Evolutionary conservation across 2,888 invertebrate species (phyloP).

Genomic region (Phortica magna): DNA sequence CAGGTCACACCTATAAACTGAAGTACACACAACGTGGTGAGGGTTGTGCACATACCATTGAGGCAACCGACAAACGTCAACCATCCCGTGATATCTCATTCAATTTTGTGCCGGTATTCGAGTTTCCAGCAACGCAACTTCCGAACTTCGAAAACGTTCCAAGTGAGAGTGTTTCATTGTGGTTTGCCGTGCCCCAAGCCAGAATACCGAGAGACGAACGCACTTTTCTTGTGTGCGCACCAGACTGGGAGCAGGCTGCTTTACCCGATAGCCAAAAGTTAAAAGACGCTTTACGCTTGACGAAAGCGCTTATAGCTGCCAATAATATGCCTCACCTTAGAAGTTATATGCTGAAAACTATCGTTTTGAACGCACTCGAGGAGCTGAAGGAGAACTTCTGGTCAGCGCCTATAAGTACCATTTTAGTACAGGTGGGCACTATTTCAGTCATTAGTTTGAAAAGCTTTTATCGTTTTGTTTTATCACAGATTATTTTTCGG

Average conservation of each 20-base stretch:
- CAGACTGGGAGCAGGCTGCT: slow-evolving; percentile 53
- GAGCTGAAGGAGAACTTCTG: background rate
- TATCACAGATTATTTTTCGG: background rate
- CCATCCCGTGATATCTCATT: slow-evolving; percentile 51
- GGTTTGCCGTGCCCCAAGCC: slow-evolving; percentile 63
- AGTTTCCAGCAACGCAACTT: slow-evolving; percentile 52
- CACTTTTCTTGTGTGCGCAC: slow-evolving; percentile 59
- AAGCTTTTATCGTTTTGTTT: too few relatives aligned
- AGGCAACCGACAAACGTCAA: slow-evolving; percentile 44
- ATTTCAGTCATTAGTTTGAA: too few relatives aligned
- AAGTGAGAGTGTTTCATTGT: slow-evolving; percentile 27
- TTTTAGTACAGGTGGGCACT: too few relatives aligned
- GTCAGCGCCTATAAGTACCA: background rate
- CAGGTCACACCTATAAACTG: slow-evolving; percentile 42
- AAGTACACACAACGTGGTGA: slow-evolving; percentile 46
- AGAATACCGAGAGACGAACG: slow-evolving; percentile 30
- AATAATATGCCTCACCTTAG: slow-evolving; percentile 50
- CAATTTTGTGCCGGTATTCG: slow-evolving; percentile 66
- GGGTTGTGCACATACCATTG: slow-evolving; percentile 64
- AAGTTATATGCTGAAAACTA: slow-evolving; percentile 62
- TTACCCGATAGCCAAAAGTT: slow-evolving; percentile 53
- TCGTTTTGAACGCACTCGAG: slow-evolving; percentile 49
- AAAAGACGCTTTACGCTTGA: slow-evolving; percentile 59
- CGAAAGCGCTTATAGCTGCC: slow-evolving; percentile 59
- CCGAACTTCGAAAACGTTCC: background rate